phyloP scores from a whole-genome alignment of 2,888 invertebrate genomes.

The Notodonta dromedarius region DNA sequence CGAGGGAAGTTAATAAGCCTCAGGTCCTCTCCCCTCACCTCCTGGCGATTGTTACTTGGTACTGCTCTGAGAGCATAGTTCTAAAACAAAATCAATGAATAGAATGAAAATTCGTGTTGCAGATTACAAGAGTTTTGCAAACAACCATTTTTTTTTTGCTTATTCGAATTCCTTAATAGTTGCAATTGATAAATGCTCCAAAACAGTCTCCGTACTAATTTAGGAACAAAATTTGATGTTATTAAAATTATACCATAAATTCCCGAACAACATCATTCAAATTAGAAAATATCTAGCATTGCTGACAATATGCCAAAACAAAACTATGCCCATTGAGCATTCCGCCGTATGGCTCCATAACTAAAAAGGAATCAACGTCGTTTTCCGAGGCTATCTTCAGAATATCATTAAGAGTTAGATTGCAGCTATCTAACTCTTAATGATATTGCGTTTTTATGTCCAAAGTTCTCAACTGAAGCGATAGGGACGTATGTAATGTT shows the following conservation, averaged over 20 bases:
- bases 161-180: too few relatives aligned
- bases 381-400: slow-evolving; percentile 3
- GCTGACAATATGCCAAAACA: slow-evolving; percentile 1
- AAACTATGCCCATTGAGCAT: not conserved
- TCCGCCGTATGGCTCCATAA: not conserved
- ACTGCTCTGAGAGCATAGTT: not conserved
- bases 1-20: slow-evolving; percentile 37
- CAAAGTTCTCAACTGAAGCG: slow-evolving; percentile 38
- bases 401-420: slow-evolving; percentile 3
- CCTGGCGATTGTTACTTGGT: slow-evolving; percentile 17
- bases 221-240: too few relatives aligned
- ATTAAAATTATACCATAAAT: too few relatives aligned
- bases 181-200: too few relatives aligned
- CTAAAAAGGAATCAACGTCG: slow-evolving; percentile 13
- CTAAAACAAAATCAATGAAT: too few relatives aligned
- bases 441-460: slow-evolving; percentile 40
- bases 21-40: slow-evolving; percentile 22
- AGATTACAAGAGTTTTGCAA: too few relatives aligned
- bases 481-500: slow-evolving; percentile 31
- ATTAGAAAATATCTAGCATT: not conserved
- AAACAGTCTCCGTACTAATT: too few relatives aligned
- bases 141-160: too few relatives aligned
- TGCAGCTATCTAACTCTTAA: slow-evolving; percentile 35
- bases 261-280: too few relatives aligned
- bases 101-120: too few relatives aligned